Evolutionary conservation across 2,797 vertebrate species (phyloP).

Genomic region (Tragelaphus oryx): DNA sequence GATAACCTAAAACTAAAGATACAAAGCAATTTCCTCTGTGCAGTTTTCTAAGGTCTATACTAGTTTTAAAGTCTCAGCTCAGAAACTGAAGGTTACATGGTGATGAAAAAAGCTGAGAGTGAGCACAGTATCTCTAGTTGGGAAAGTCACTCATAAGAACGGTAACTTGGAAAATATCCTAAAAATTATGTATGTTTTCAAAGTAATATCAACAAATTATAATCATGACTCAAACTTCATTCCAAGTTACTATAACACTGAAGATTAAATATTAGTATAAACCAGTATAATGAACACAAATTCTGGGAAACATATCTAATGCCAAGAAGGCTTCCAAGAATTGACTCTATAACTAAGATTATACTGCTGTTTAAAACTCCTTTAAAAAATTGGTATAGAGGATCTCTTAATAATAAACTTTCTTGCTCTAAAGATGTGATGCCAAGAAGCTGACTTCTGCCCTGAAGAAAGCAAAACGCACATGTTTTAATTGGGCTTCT

Average conservation of each 20-base stretch:
- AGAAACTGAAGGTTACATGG: neutral
- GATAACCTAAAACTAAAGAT: neutral
- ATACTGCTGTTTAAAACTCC: slow-evolving; percentile 10
- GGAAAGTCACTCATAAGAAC: neutral
- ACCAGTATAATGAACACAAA: slow-evolving; percentile 39
- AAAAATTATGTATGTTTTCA: neutral
- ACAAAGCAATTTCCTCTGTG: neutral
- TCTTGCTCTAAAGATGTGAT: neutral
- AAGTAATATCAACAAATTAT: slow-evolving; percentile 8
- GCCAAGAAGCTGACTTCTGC: neutral
- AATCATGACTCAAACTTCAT: slow-evolving; percentile 14
- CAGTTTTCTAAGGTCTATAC: neutral
- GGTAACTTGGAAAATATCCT: neutral
- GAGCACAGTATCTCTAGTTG: neutral
- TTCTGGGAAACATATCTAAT: neutral
- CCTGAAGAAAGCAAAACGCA: neutral
- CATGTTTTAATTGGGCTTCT: neutral
- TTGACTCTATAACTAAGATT: neutral
- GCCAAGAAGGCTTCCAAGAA: neutral
- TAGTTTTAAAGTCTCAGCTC: neutral
- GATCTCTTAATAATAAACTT: neutral
- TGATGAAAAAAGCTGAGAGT: neutral
- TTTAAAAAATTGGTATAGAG: neutral
- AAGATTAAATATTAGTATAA: slow-evolving; percentile 14
- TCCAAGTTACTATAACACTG: neutral